phyloP scores from a whole-genome alignment of 2,888 invertebrate genomes.

The Dicranocentrus wangi region DNA sequence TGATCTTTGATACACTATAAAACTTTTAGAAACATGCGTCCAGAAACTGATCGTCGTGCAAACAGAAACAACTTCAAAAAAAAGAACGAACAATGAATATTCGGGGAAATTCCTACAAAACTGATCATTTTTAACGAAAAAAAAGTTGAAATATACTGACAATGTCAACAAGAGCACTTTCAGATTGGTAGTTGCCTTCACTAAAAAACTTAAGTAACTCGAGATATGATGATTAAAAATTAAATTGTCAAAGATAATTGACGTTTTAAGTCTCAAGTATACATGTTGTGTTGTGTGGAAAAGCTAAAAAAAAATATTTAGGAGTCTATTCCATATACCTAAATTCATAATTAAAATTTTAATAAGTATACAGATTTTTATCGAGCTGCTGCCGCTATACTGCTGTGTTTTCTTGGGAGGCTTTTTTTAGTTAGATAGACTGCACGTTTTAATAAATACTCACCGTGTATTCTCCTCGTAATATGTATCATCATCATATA shows the following conservation, averaged over 20 bases:
- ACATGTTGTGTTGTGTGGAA: slow-evolving; percentile 4
- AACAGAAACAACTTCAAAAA: too few relatives aligned
- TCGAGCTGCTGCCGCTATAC: slow-evolving; percentile 7
- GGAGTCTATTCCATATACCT: neutral
- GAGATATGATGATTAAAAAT: too few relatives aligned
- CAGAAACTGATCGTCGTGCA: too few relatives aligned
- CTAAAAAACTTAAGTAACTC: slow-evolving; percentile 43
- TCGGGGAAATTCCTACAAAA: neutral
- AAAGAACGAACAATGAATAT: neutral
- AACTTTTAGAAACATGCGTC: too few relatives aligned
- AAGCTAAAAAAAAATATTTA: neutral
- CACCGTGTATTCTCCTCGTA: neutral
- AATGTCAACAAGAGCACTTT: slow-evolving; percentile 64
- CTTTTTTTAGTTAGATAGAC: neutral
- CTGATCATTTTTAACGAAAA: slow-evolving; percentile 2
- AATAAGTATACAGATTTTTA: neutral
- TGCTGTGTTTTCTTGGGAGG: neutral
- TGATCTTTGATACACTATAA: too few relatives aligned
- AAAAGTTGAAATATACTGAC: slow-evolving; percentile 41
- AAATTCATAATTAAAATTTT: neutral
- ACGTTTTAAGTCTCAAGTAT: neutral
- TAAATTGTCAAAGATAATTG: neutral
- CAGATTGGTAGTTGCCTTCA: slow-evolving; percentile 65
- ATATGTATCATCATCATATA: too few relatives aligned
- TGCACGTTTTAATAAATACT: neutral